Evolutionary conservation across 2,113 vertebrate genomes (phyloP).

Genomic region (Bubalus kerabau): DNA sequence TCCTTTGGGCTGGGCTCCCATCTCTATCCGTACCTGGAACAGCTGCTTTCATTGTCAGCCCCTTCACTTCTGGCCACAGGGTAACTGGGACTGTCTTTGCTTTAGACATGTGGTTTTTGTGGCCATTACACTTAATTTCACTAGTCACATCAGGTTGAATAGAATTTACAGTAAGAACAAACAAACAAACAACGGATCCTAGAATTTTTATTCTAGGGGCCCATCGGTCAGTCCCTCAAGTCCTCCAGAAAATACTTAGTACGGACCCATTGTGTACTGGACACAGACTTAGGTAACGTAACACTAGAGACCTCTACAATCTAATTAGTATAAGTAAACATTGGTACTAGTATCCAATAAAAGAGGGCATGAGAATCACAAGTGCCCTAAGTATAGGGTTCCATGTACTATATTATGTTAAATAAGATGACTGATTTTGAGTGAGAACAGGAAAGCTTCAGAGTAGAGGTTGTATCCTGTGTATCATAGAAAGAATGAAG

Average conservation of each 20-base stretch:
- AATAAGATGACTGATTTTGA: not conserved
- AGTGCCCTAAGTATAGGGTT: not conserved
- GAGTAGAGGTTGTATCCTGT: not conserved
- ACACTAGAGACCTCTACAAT: not conserved
- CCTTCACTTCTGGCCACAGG: not conserved
- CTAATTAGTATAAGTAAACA: slow-evolving; percentile 11
- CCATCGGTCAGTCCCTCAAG: not conserved
- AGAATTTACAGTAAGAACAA: not conserved
- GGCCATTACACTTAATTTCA: not conserved
- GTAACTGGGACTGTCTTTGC: not conserved
- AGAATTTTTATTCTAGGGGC: slow-evolving; percentile 17
- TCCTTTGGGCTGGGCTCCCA: not conserved
- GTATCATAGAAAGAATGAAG: not conserved
- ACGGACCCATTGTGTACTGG: not conserved
- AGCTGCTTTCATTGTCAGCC: not conserved
- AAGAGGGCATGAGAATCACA: not conserved
- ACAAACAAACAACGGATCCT: not conserved
- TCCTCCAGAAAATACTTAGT: slow-evolving; percentile 20
- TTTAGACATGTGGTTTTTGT: not conserved
- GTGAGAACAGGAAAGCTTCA: not conserved
- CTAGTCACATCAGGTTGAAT: not conserved
- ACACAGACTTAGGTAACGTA: not conserved
- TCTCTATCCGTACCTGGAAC: not conserved
- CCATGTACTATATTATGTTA: not conserved
- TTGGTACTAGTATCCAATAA: not conserved